Evolutionary conservation across 2,797 vertebrate genomes (phyloP), one percentile per base, ranked within the genome.

Genomic region (Malurus splendens): DNA sequence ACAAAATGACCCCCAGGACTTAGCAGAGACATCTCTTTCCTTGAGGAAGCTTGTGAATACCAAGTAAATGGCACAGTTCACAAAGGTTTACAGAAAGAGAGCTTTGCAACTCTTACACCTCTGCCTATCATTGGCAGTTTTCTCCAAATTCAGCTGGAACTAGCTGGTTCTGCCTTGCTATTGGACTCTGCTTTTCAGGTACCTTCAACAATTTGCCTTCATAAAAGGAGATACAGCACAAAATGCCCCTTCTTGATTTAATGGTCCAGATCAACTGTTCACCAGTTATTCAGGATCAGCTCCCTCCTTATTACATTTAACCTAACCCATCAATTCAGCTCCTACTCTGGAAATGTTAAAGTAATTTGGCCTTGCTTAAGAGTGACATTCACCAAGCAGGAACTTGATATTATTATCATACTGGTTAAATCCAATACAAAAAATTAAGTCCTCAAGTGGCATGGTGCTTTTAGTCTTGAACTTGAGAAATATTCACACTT

Each of bases 291-390:
- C 33, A 68, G 24, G 41, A 44, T 73, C 52, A 76, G 36, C 28
- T 61, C 24, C 20, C 18, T 41, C 24, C 41, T 62, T 38, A 39
- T 28, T 39, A 30, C 17, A 60, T 50, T 80, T 64, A 60, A 77
- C 11, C 14, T 19, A 48, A n/a, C 5, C 5, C 61, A 64, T 38
- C 0, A 0, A 27, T 48, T 56, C 57, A 83, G 45, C 24, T 87
- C 23, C 33, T 60, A 2, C 27, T 67, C 50, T 64, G 38, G 18
- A 48, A 39, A 45, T 56, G 22, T 10, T 38, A 10, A 56, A 64
- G 54, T 74, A n/a, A 33, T 42, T 25, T 30, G 42, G 7, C 13
- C 38, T 30, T 64, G 6, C 41, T 48, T 32, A 60, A 56, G n/a
- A 86, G 33, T 7, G 24, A 50, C 7, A 18, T 36, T 61, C 77